phyloP scores from a whole-genome alignment of 2,113 vertebrate genomes.

The Heterotis niloticus region DNA sequence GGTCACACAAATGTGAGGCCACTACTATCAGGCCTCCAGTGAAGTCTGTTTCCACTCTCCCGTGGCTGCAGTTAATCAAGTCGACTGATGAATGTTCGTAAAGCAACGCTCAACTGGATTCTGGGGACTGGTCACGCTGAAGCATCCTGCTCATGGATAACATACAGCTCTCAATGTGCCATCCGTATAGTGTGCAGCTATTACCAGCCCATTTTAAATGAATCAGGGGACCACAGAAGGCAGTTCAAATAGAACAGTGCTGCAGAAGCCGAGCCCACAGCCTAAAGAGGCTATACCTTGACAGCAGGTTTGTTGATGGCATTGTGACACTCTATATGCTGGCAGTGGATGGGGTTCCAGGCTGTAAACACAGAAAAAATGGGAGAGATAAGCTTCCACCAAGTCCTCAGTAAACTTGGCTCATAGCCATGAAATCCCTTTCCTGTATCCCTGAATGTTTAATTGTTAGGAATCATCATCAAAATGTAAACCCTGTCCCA shows the following conservation, averaged over 20 bases:
- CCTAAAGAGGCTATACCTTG: conserved; percentile 71
- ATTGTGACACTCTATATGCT: conserved; percentile 97
- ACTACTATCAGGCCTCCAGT: neutral
- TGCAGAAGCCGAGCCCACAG: neutral
- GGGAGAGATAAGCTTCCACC: neutral
- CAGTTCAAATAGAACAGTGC: too few species aligned
- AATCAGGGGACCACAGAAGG: neutral
- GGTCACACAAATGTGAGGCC: neutral
- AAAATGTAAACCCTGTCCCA: neutral
- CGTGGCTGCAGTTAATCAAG: neutral
- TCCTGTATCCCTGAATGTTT: neutral
- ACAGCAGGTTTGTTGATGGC: conserved; percentile 99
- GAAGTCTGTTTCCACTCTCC: neutral
- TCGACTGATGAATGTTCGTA: neutral
- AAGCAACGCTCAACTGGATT: neutral
- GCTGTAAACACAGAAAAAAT: conserved; percentile 66
- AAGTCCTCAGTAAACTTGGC: neutral
- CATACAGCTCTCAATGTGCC: neutral
- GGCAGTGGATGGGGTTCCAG: conserved; percentile 99
- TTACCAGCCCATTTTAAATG: neutral
- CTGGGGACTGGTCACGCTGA: neutral
- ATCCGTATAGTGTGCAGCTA: neutral
- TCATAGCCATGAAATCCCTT: neutral
- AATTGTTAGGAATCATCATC: too few species aligned
- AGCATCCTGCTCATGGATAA: neutral